Evolutionary conservation across 2,888 invertebrate species (phyloP).

Genomic region (Leptopilina drosophilae): DNA sequence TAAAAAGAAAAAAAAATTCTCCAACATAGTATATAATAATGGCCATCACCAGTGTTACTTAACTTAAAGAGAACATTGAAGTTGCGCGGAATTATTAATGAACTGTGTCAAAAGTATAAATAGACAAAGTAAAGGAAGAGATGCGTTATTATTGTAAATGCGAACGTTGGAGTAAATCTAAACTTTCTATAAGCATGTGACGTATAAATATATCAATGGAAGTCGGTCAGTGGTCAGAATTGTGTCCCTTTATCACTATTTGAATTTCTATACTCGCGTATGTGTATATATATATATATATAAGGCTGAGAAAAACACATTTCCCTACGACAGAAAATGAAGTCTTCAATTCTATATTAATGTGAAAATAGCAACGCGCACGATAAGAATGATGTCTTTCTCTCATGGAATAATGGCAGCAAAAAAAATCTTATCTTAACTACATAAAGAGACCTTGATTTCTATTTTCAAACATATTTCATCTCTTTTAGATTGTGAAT

Average conservation of each 20-base stretch:
- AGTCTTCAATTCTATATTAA: slow-evolving; percentile 15
- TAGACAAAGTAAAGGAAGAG: slow-evolving; percentile 18
- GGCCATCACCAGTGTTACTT: no score
- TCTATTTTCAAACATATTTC: slow-evolving; percentile 8
- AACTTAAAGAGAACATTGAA: background rate
- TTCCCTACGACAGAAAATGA: slow-evolving; percentile 46
- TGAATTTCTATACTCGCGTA: slow-evolving; percentile 12
- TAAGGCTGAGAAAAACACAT: slow-evolving; percentile 16
- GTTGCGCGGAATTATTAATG: slow-evolving; percentile 14
- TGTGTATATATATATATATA: no score
- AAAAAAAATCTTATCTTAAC: background rate
- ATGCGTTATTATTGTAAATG: background rate
- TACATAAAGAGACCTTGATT: background rate
- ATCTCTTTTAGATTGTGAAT: slow-evolving; percentile 5
- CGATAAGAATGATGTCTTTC: slow-evolving; percentile 39
- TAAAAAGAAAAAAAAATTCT: no score
- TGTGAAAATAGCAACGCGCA: slow-evolving; percentile 16
- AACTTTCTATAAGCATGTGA: slow-evolving; percentile 28
- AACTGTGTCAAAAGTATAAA: slow-evolving; percentile 21
- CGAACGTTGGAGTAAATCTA: slow-evolving; percentile 1
- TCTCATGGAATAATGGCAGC: background rate
- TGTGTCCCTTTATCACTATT: background rate
- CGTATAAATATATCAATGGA: slow-evolving; percentile 40
- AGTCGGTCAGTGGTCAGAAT: slow-evolving; percentile 42
- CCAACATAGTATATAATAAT: no score